Evolutionary conservation across 2,113 vertebrate genomes (phyloP), one percentile per base, ranked within the genome.

Genomic region (Aphelocoma coerulescens): DNA sequence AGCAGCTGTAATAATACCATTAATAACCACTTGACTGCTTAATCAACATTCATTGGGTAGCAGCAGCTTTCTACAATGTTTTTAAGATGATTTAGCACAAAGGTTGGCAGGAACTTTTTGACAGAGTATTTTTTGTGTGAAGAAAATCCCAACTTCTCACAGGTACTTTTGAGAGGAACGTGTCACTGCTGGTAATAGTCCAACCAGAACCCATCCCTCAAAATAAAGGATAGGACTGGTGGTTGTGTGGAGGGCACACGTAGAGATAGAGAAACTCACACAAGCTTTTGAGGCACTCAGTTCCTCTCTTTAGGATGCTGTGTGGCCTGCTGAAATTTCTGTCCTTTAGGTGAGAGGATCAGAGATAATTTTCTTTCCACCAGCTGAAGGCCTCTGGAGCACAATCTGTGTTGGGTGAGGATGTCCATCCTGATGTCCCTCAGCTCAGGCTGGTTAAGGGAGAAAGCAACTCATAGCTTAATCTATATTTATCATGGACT

Each of bases 1-100:
- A 82, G 62, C 91, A 97, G 83, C 95, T 97, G 89, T 79, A 95
- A 95, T 93, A 97, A 96, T 93, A 96, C 14, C 32, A 76, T 96
- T 91, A 94, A 95, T 93, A 94, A 88, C 63, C 46, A 59, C 59
- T 63, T 67, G 63, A 76, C 46, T 80, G 33, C 28, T 85, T 94
- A 91, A 94, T 80, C 73, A 79, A 72, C 75, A 55, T 59, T 87
- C 4, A 2, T 21, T 89, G 49, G 23, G 72, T 89, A 81, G 13
- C 65, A 89, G 68, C 67, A 52, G 16, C 24, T 95, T 92, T 95
- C 7, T n/a, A 17, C 18, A 43, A 27, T 32, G 74, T 87, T 93
- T 89, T 77, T 16, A 80, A 73, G 46, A 83, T 32, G 2, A 54
- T 88, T 93, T 94, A 91, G 4, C 8, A 43, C 9, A 41, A 30